phyloP scores from a whole-genome alignment of 2,888 invertebrate species.

The Panzeria rudis region DNA sequence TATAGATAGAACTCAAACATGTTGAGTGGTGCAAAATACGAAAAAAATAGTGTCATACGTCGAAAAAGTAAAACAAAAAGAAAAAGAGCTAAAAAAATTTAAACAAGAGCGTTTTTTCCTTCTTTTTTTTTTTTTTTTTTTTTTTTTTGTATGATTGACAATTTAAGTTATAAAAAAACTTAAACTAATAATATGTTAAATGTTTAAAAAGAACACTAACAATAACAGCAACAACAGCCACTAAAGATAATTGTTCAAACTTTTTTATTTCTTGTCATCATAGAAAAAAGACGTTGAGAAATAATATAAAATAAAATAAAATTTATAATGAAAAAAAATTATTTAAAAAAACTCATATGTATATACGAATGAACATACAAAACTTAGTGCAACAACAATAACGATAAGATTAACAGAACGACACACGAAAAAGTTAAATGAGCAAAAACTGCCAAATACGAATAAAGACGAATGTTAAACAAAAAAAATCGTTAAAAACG shows the following conservation, averaged over 20 bases:
- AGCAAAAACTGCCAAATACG: constrained; percentile 43
- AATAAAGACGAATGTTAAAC: constrained; percentile 44
- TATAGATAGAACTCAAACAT: constrained; percentile 50
- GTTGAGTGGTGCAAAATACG: constrained; percentile 40
- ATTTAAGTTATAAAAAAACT: constrained; percentile 46
- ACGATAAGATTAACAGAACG: constrained; percentile 58
- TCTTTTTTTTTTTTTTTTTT: background rate
- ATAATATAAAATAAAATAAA: constrained; percentile 45
- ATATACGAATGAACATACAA: constrained; percentile 36
- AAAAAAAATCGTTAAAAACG: constrained; percentile 60
- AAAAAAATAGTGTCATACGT: constrained; percentile 47
- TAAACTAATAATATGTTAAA: constrained; percentile 54
- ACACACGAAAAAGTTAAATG: constrained; percentile 37
- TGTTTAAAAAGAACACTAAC: constrained; percentile 14
- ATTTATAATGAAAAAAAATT: constrained; percentile 12
- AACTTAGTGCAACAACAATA: constrained; percentile 29
- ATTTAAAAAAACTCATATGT: constrained; percentile 16
- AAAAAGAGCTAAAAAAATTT: constrained; percentile 18
- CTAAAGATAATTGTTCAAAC: constrained; percentile 54
- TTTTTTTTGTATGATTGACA: constrained; percentile 57
- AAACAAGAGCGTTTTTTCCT: constrained; percentile 7
- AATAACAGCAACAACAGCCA: constrained; percentile 21
- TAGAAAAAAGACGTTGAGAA: constrained; percentile 47
- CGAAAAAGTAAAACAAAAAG: constrained; percentile 23
- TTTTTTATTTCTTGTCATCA: constrained; percentile 19